phyloP scores from a whole-genome alignment of 2,113 vertebrate genomes.

The Odobenus rosmarus region DNA sequence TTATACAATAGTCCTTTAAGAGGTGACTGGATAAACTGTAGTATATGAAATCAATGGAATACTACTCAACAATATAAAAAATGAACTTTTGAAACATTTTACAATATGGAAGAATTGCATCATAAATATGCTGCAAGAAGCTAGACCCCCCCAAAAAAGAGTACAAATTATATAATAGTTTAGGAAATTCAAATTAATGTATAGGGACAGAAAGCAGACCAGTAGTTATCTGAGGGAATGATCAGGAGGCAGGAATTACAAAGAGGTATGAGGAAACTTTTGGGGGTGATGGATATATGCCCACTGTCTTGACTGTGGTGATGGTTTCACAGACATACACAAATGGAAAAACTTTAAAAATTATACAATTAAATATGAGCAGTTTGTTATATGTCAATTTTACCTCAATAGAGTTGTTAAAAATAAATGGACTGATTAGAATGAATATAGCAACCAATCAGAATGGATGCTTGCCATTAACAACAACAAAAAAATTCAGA shows the following conservation, averaged over 20 bases:
- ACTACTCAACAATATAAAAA: conserved; percentile 38
- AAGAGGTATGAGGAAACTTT: neutral
- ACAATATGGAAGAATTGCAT: neutral
- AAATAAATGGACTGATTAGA: neutral
- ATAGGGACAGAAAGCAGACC: neutral
- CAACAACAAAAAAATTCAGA: neutral
- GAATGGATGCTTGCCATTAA: neutral
- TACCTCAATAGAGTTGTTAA: neutral
- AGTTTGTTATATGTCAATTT: conserved; percentile 8
- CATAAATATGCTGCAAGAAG: neutral
- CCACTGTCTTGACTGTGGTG: neutral
- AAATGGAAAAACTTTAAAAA: neutral
- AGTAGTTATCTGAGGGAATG: neutral
- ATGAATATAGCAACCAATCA: neutral
- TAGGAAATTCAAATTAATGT: neutral
- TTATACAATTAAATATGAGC: neutral
- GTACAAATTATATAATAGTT: neutral
- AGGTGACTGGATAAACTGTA: neutral
- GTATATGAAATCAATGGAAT: neutral
- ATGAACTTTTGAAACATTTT: neutral
- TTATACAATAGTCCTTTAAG: conserved; percentile 1
- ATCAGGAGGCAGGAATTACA: neutral
- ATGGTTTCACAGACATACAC: neutral
- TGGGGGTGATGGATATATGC: neutral
- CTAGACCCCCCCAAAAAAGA: neutral